Evolutionary conservation across 35 echinoderm and acorn worm genomes (phyloP).

Genomic region (Apostichopus japonicus): DNA sequence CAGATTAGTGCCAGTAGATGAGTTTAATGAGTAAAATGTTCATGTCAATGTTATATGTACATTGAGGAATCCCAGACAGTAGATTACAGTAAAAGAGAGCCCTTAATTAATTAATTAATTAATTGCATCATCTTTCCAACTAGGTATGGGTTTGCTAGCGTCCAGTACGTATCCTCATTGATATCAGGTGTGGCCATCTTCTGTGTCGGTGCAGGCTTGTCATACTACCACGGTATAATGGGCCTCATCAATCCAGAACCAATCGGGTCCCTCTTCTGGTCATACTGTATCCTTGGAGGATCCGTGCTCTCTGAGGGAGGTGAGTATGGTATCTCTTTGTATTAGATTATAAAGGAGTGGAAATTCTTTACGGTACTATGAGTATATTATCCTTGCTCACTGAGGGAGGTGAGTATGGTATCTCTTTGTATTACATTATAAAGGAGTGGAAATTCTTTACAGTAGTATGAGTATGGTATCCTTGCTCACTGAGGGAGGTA

Average conservation of each 20-base stretch:
- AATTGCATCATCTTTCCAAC: not conserved
- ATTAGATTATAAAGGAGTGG: too few species aligned
- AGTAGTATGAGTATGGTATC: slow-evolving; percentile 26
- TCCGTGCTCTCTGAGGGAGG: slow-evolving; percentile 92
- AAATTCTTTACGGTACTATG: too few species aligned
- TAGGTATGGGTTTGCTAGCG: slow-evolving; percentile 87
- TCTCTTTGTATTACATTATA: not conserved
- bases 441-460: too few species aligned
- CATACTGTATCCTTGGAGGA: slow-evolving; percentile 83
- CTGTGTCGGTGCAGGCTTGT: slow-evolving; percentile 94
- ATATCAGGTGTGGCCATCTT: slow-evolving; percentile 96
- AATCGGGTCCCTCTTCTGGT: slow-evolving; percentile 86
- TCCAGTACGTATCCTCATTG: slow-evolving; percentile 87
- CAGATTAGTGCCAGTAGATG: too few species aligned
- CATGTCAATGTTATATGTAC: too few species aligned
- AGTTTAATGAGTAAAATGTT: too few species aligned
- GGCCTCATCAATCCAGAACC: slow-evolving; percentile 86
- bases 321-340: slow-evolving; percentile 26
- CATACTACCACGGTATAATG: slow-evolving; percentile 91
- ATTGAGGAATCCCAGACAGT: too few species aligned
- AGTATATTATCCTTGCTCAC: slow-evolving; percentile 66
- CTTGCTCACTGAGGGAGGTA: slow-evolving; percentile 92
- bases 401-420: slow-evolving; percentile 81
- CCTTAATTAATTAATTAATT: too few species aligned
- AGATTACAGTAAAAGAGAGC: too few species aligned